Percentiles rank a stretch among this genome's conserved stretches.
These are phyloP conservation scores for Leucoraja ocellata DNA, from an alignment of 2,797 vertebrate genomes.

Conservation along the genomic window DNA sequence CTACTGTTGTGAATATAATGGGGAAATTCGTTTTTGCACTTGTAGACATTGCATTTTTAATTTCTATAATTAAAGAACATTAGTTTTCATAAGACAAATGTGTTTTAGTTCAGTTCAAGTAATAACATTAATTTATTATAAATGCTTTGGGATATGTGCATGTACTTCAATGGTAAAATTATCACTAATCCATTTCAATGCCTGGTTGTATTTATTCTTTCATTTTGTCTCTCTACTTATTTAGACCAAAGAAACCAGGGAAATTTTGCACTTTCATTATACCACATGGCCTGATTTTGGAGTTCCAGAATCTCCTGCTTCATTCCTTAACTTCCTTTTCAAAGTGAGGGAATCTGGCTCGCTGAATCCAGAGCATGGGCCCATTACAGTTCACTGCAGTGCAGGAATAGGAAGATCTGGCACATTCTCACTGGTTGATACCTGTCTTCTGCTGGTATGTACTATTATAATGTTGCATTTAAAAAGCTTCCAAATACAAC, in stretches of 20 bases:
- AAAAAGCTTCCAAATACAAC: not conserved
- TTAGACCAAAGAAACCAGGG: conserved; percentile 80
- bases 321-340: conserved; percentile 95
- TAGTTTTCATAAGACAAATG: not conserved
- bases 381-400: conserved; percentile 92
- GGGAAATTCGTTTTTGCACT: not conserved
- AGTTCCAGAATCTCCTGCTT: conserved; percentile 90
- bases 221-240: conserved; percentile 37
- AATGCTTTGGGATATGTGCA: not conserved
- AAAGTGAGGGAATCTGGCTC: conserved; percentile 92
- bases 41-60: not conserved
- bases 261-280: conserved; percentile 97
- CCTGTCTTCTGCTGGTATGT: conserved; percentile 85
- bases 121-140: not conserved
- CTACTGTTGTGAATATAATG: no score
- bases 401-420: conserved; percentile 94
- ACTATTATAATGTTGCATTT: not conserved
- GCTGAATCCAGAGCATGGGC: conserved; percentile 69
- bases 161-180: not conserved
- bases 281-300: conserved; percentile 98
- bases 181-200: not conserved
- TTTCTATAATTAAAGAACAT: not conserved
- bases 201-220: not conserved
- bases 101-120: not conserved
- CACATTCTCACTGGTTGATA: conserved; percentile 93